Conservation (phyloP, 2,888 invertebrate genomes). For the Galeopsomyia nigrocyanea region DNA sequence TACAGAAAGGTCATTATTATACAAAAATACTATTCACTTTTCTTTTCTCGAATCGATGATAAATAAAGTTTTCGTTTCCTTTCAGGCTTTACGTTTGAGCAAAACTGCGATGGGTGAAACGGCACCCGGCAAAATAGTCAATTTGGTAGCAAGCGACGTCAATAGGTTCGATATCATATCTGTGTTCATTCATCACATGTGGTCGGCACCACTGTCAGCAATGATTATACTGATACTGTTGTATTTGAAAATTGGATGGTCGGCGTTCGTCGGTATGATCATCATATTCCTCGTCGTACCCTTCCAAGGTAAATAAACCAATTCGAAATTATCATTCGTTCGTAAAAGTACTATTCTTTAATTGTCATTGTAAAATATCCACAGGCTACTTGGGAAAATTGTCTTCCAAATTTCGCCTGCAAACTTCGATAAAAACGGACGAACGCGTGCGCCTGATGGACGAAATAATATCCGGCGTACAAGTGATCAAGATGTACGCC, state of each 20-base stretch:
- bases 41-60: too few relatives aligned
- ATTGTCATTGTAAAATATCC: too few relatives aligned
- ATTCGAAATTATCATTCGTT: too few relatives aligned
- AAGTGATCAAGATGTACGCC: constrained; percentile 85
- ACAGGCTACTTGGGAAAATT: constrained; percentile 65
- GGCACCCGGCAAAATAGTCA: constrained; percentile 71
- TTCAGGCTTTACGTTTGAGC: constrained; percentile 38
- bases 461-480: constrained; percentile 80
- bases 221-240: constrained; percentile 83
- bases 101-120: constrained; percentile 81
- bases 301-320: constrained; percentile 80
- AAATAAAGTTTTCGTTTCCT: too few relatives aligned
- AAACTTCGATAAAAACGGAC: constrained; percentile 76
- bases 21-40: too few relatives aligned
- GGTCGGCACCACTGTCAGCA: constrained; percentile 85
- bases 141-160: constrained; percentile 86
- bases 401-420: constrained; percentile 68
- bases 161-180: constrained; percentile 92
- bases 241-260: constrained; percentile 81
- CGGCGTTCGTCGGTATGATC: constrained; percentile 85
- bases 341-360: too few relatives aligned
- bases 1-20: constrained; percentile 81
- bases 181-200: constrained; percentile 90
- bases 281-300: constrained; percentile 88
- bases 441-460: constrained; percentile 84